Evolutionary conservation across 2,888 invertebrate species (phyloP).

Genomic region (Dolichomitus sp.): DNA sequence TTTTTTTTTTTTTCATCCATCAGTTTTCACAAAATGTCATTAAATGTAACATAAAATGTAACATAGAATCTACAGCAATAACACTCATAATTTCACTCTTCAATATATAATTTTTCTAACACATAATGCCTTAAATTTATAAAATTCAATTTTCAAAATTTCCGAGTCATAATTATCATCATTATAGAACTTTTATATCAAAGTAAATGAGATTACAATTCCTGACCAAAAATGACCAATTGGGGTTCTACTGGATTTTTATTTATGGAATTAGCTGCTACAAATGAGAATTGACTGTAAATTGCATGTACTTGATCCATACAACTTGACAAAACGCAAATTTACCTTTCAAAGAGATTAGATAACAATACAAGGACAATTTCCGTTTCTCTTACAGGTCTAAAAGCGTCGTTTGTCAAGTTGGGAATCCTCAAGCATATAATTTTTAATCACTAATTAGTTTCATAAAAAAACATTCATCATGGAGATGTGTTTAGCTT

Average conservation of each 20-base stretch:
- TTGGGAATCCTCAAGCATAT: conserved; percentile 62
- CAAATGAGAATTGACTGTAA: conserved; percentile 2
- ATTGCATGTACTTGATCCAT: background rate
- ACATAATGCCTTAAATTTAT: no score
- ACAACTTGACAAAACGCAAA: conserved; percentile 54
- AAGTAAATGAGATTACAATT: no score
- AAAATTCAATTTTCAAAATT: no score
- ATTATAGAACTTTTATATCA: background rate
- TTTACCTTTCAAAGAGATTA: conserved; percentile 12
- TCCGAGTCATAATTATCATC: no score
- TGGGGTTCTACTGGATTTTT: background rate
- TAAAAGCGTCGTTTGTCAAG: conserved; percentile 73
- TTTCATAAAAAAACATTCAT: conserved; percentile 52
- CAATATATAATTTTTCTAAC: no score
- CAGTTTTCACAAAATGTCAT: no score
- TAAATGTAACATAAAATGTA: no score
- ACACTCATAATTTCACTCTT: no score
- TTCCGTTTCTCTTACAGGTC: conserved; percentile 78
- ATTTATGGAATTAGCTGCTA: background rate
- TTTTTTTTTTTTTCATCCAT: no score
- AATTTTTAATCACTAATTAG: background rate
- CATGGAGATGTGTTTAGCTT: conserved; percentile 87
- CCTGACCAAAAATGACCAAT: no score
- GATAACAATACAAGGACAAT: conserved; percentile 55
- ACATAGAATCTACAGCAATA: no score